Evolutionary conservation across 2,113 vertebrate genomes (phyloP), one percentile per base, ranked within the genome.

Genomic region (Eudyptes chrysolophus): DNA sequence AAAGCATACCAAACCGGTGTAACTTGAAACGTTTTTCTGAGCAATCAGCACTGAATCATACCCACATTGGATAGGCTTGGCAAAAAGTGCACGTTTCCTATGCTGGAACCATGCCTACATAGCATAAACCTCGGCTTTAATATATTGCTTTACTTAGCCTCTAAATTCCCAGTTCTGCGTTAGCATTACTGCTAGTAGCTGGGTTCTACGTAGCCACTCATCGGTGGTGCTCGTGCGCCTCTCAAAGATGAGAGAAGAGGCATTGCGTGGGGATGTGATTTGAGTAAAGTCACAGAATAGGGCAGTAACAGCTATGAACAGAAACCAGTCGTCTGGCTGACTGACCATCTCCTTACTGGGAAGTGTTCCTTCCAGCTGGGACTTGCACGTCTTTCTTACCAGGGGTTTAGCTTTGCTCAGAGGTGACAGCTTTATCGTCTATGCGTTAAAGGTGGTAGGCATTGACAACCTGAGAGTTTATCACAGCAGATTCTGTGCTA

Each of bases 11-110:
- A 36, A 66, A 69, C 60, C 4, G 5, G 92, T 78, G 95, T 32
- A 61, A 71, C 42, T 58, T 29, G 62, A 79, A 58, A 62, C 3
- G 1, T 57, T 75, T 66, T 71, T 92, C 15, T 51, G 79, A 66
- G 89, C 90, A 81, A 64, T 95, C 77, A 86, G 68, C 68, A 13
- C 64, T 94, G 94, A 88, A 32, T 94, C 85, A 77, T 34, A 20
- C 62, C 82, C 22, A 14, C 14, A 3, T 40, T 42, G 84, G 29
- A 5, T 22, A 19, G 48, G 34, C 42, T 27, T 80, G 87, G 84
- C 90, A 80, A 6, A n/a, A 20, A 16, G 78, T 3, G 8, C 6
- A 1, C 2, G 42, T 34, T 92, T 61, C 27, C 85, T 46, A 0
- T 38, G 76, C 94, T 84, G 92, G 70, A 90, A 34, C 85, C 1